A percentile compares a stretch with the other conserved stretches of the same genome.
Conservation (phyloP, 1,140 invertebrate species). For the Leptopilina boulardi region DNA sequence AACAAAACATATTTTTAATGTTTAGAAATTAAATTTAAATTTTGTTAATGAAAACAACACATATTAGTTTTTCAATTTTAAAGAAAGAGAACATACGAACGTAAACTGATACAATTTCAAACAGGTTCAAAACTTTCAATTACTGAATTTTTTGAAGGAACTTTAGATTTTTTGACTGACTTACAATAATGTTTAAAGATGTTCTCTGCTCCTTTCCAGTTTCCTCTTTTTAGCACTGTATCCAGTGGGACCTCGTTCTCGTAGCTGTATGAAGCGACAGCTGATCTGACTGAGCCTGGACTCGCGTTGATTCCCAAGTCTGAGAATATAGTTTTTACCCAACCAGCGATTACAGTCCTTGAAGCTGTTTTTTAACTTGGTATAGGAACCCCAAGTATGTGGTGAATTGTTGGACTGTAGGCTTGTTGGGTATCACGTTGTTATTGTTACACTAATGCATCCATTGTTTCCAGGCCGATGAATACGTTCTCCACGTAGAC, state of each 20-base stretch:
- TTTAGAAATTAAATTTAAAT: too few species aligned
- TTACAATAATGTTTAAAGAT: constrained; percentile 56
- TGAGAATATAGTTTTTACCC: constrained; percentile 49
- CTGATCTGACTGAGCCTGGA: constrained; percentile 57
- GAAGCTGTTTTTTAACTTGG: constrained; percentile 36
- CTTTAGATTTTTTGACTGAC: not conserved
- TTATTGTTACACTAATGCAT: not conserved
- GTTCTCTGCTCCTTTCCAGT: constrained; percentile 50
- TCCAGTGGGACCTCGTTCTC: constrained; percentile 50
- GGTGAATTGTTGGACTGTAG: not conserved
- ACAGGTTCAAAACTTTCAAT: not conserved
- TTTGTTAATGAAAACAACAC: too few species aligned
- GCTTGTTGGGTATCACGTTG: not conserved
- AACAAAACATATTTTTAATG: too few species aligned
- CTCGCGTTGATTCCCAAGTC: constrained; percentile 43
- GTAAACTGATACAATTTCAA: not conserved
- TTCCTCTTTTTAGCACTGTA: constrained; percentile 46
- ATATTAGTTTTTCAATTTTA: too few species aligned
- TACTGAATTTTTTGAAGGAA: not conserved
- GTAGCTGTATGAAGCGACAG: constrained; percentile 58
- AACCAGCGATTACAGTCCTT: constrained; percentile 51
- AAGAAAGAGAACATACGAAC: not conserved
- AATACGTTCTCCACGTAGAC: too few species aligned
- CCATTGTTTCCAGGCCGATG: constrained; percentile 39
- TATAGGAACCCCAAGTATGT: not conserved